These are phyloP conservation scores for Amniataba percoides DNA, from an alignment of 2,797 vertebrate genomes.

Conservation along the genomic window DNA sequence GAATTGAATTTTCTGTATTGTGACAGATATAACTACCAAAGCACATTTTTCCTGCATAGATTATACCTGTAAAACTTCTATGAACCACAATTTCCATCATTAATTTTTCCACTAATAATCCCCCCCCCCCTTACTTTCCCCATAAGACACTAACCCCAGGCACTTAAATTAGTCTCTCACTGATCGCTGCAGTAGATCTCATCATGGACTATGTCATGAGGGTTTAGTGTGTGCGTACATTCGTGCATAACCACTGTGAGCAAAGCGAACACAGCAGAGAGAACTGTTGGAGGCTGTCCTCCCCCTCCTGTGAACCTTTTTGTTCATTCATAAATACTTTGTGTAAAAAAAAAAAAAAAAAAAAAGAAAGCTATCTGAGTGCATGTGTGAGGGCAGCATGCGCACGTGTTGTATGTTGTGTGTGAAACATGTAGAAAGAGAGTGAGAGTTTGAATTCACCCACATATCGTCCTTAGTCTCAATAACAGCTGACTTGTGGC, in stretches of 20 bases:
- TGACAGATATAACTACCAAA: constrained; percentile 2
- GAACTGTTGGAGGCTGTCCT: constrained; percentile 7
- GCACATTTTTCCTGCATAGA: constrained; percentile 18
- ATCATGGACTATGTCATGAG: neutral
- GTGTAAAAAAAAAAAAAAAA: neutral
- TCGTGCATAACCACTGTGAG: neutral
- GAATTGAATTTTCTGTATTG: constrained; percentile 2
- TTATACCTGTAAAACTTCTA: constrained; percentile 25
- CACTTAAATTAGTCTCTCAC: neutral
- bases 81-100: constrained; percentile 18
- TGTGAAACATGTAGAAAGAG: neutral
- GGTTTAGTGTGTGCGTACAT: neutral
- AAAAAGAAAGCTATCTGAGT: too few species aligned
- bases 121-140: constrained; percentile 5
- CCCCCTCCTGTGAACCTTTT: constrained; percentile 4
- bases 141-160: constrained; percentile 4
- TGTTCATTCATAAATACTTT: constrained; percentile 39
- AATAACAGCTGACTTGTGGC: constrained; percentile 37
- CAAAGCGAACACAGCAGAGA: constrained; percentile 6
- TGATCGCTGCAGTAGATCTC: constrained; percentile 17
- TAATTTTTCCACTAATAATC: constrained; percentile 17
- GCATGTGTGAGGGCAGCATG: neutral
- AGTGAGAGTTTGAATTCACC: neutral
- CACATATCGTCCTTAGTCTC: constrained; percentile 29
- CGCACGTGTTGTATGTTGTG: neutral